Conservation (phyloP, 2,888 invertebrate species). For the Agrilus cyanescens region DNA sequence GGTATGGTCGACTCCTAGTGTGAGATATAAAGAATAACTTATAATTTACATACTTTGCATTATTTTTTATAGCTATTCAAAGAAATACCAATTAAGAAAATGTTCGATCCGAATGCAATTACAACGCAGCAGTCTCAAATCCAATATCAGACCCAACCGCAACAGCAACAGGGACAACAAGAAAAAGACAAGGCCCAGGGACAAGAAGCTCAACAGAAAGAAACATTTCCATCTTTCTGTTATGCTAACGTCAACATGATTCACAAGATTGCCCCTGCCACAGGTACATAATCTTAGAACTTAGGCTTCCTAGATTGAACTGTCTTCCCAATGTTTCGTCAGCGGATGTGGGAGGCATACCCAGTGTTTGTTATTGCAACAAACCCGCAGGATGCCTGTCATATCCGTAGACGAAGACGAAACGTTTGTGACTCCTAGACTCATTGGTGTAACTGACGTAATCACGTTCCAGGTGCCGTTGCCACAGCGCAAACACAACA, state of each 20-base stretch:
- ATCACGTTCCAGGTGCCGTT: slow-evolving; percentile 21
- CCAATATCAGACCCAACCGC: slow-evolving; percentile 30
- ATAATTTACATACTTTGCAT: slow-evolving; percentile 6
- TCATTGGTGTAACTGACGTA: too few species aligned
- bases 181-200: slow-evolving; percentile 29
- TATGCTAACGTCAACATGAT: slow-evolving; percentile 58
- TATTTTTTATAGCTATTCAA: slow-evolving; percentile 1
- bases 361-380: too few species aligned
- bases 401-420: too few species aligned
- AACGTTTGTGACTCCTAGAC: too few species aligned
- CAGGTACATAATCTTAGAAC: slow-evolving; percentile 26
- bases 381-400: too few species aligned
- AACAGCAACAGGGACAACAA: slow-evolving; percentile 26
- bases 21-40: neutral
- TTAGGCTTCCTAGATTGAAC: too few species aligned
- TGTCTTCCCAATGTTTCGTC: too few species aligned
- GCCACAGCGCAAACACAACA: slow-evolving; percentile 21
- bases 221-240: slow-evolving; percentile 59
- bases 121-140: slow-evolving; percentile 34
- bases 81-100: slow-evolving; percentile 12
- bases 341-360: too few species aligned
- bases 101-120: slow-evolving; percentile 37
- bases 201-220: slow-evolving; percentile 25
- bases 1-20: too few species aligned
- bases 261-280: slow-evolving; percentile 40